These are phyloP conservation scores for Lanius ludovicianus DNA, from an alignment of 2,113 vertebrate genomes.

Conservation along the genomic window DNA sequence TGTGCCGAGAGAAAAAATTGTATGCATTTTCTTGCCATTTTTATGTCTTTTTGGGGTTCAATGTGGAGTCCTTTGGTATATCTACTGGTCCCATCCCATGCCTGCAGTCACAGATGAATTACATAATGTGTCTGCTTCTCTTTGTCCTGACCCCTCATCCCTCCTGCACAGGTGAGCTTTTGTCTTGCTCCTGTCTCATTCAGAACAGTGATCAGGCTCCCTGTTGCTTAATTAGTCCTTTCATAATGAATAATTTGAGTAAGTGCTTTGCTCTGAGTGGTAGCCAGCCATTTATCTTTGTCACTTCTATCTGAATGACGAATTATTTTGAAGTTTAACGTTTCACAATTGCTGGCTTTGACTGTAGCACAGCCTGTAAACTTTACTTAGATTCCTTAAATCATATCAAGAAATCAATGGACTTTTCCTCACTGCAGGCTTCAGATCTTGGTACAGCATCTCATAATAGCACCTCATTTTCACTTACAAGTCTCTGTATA, in stretches of 20 bases:
- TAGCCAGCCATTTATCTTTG: neutral
- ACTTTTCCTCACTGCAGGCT: neutral
- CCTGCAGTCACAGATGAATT: neutral
- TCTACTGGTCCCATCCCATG: neutral
- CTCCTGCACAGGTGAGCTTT: neutral
- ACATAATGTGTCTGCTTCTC: neutral
- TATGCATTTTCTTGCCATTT: accelerated
- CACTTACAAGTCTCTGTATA: neutral
- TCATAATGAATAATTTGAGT: neutral
- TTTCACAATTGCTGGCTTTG: neutral
- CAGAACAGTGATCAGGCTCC: neutral
- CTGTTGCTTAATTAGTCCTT: neutral
- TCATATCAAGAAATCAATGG: neutral
- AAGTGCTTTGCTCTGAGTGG: neutral
- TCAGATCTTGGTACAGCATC: neutral
- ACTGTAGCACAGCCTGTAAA: neutral
- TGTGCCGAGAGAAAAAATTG: neutral
- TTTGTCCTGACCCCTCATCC: neutral
- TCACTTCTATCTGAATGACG: neutral
- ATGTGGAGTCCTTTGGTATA: neutral
- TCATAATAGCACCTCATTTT: neutral
- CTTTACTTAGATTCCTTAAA: neutral
- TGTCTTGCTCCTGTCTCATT: neutral
- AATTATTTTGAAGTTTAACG: neutral
- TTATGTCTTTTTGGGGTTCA: neutral